Evolutionary conservation across 2,113 vertebrate species (phyloP), one percentile per base, ranked within the genome.

Genomic region (Brachyhypopomus occidentalis): DNA sequence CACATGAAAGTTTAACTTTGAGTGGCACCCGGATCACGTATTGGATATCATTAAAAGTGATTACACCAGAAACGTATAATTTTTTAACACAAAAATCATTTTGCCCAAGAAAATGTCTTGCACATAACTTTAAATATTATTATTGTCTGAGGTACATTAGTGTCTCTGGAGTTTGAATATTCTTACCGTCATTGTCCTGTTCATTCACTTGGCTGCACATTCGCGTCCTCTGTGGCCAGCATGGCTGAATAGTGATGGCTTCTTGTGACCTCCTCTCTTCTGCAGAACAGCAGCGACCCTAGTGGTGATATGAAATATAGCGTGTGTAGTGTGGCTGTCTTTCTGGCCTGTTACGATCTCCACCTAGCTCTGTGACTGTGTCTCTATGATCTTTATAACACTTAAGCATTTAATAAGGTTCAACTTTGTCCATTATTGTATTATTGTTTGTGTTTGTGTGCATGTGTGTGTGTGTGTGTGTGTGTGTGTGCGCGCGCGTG

Each of bases 201-300:
- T 77, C 52, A 75, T 75, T 85, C 67, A 76, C 77, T 82, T 85
- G 84, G 64, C 80, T 85, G 84, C 82, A 45, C 83, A 77, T 85
- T 80, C 64, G 78, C 48, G 77, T 85, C 77, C 22, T 71, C 69
- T 67, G 80, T 83, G 81, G 74, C 70, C 69, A 19, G 81, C 84
- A 83, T 85, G 84, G 84, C 84, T 73, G 81, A 85, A 78, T 77
- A 34, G 73, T 85, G 81, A 85, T 82, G 75, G 81, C 81, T 82
- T 83, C 38, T 85, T 52, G 59, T 85, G 75, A 48, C 72, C 56
- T 84, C 75, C 73, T 82, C 72, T 78, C 58, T 85, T 79, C 75
- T 74, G 52, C 83, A 78, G 63, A 84, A 84, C 59, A 56, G 56
- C 67, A 79, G 72, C 69, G 22, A 71, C 45, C 75, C 63, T 69